phyloP scores from a whole-genome alignment of 1,140 invertebrate species.

The Bombus superbus region DNA sequence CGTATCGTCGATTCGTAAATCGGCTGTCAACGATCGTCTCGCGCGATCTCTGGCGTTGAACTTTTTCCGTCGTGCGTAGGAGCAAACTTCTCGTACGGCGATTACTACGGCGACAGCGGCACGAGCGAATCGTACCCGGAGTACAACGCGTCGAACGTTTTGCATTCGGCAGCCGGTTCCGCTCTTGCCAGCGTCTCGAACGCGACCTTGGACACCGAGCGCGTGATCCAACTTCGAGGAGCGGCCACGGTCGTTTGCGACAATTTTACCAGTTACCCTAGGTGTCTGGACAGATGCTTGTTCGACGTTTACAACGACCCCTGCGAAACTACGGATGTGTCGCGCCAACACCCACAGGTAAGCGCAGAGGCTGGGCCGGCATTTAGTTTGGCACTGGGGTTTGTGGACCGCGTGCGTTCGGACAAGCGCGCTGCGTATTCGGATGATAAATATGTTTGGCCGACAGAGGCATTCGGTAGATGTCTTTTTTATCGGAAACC shows the following conservation, averaged over 20 bases:
- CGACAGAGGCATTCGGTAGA: too few species aligned
- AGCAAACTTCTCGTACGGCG: neutral
- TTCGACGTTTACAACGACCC: slow-evolving; percentile 77
- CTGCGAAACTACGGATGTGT: slow-evolving; percentile 76
- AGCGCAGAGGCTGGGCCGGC: neutral
- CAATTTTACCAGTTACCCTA: slow-evolving; percentile 6
- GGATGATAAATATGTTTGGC: too few species aligned
- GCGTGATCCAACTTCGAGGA: slow-evolving; percentile 59
- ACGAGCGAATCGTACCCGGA: slow-evolving; percentile 56
- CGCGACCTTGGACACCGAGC: neutral
- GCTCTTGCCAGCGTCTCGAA: slow-evolving; percentile 59
- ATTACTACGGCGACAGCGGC: slow-evolving; percentile 70
- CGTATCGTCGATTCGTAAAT: too few species aligned
- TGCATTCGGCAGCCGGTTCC: slow-evolving; percentile 61
- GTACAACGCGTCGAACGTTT: slow-evolving; percentile 62
- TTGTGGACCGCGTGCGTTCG: too few species aligned
- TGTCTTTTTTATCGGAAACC: too few species aligned
- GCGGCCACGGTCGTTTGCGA: slow-evolving; percentile 66
- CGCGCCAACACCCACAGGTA: slow-evolving; percentile 65
- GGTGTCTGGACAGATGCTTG: slow-evolving; percentile 71
- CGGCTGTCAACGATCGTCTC: too few species aligned
- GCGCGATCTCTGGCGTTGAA: too few species aligned
- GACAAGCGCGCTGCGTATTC: too few species aligned
- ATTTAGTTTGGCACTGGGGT: too few species aligned
- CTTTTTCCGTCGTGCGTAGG: neutral